Conservation (phyloP, 2,888 invertebrate genomes). For the Eupeodes luniger region DNA sequence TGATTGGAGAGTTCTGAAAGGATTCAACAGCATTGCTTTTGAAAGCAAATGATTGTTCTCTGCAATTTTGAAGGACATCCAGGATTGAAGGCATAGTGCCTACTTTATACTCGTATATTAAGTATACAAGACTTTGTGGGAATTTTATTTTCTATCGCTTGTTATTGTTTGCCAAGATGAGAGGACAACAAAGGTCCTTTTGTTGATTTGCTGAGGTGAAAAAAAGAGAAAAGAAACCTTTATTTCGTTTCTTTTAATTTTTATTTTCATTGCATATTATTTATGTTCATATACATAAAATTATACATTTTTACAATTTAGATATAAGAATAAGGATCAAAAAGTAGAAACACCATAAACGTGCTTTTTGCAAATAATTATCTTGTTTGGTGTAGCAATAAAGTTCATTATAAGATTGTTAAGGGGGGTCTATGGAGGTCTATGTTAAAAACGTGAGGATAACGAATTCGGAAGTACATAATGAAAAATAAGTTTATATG, state of each 20-base stretch:
- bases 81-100: neutral
- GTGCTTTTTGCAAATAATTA: conserved; percentile 51
- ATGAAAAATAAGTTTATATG: conserved; percentile 13
- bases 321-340: conserved; percentile 48
- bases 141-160: conserved; percentile 44
- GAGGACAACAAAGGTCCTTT: conserved; percentile 49
- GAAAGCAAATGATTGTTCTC: conserved; percentile 63
- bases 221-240: conserved; percentile 5
- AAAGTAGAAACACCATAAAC: conserved; percentile 55
- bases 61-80: conserved; percentile 63
- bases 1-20: conserved; percentile 67
- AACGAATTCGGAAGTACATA: neutral
- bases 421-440: neutral
- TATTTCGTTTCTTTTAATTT: neutral
- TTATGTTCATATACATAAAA: neutral
- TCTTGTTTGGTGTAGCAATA: neutral
- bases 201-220: conserved; percentile 65
- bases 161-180: conserved; percentile 54
- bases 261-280: conserved; percentile 12
- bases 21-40: conserved; percentile 64
- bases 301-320: neutral
- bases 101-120: neutral
- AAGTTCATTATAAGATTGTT: too few species aligned
- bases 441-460: neutral
- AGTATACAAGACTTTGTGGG: conserved; percentile 43